Conservation (phyloP, 2,888 invertebrate genomes). For the Eledone cirrhosa region DNA sequence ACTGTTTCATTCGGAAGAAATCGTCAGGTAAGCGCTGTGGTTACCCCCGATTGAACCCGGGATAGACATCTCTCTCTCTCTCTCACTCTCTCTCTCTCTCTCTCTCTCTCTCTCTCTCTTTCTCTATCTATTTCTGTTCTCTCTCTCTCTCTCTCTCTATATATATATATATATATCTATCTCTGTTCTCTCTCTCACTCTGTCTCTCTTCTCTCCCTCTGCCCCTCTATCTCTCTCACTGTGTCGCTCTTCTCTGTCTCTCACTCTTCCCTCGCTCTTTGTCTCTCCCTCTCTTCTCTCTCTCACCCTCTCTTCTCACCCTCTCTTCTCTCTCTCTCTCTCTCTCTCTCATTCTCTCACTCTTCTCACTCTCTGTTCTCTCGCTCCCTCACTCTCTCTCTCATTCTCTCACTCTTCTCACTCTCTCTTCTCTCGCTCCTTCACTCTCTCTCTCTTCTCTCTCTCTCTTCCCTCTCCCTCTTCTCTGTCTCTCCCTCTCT, state of each 20-base stretch:
- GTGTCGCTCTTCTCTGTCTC: background rate
- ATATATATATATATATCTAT: no score
- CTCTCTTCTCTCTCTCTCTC: background rate
- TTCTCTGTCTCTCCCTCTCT: no score
- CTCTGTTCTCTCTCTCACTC: no score
- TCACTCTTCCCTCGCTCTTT: background rate
- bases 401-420: background rate
- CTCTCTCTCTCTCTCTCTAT: no score
- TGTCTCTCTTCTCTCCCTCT: no score
- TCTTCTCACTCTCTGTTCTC: background rate
- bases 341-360: background rate
- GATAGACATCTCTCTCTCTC: no score
- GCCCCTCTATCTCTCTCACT: background rate
- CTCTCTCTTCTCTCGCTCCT: background rate
- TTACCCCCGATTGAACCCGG: no score
- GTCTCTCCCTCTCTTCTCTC: background rate
- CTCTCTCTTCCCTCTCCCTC: background rate
- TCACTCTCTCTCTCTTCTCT: background rate
- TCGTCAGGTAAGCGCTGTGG: no score
- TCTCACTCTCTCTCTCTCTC: no score
- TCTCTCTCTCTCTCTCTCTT: no score
- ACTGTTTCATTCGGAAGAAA: no score
- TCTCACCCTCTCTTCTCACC: background rate
- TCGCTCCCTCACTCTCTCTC: background rate
- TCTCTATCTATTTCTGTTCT: no score